Evolutionary conservation across 2,113 vertebrate genomes (phyloP).

Genomic region (Hemichromis elongatus): DNA sequence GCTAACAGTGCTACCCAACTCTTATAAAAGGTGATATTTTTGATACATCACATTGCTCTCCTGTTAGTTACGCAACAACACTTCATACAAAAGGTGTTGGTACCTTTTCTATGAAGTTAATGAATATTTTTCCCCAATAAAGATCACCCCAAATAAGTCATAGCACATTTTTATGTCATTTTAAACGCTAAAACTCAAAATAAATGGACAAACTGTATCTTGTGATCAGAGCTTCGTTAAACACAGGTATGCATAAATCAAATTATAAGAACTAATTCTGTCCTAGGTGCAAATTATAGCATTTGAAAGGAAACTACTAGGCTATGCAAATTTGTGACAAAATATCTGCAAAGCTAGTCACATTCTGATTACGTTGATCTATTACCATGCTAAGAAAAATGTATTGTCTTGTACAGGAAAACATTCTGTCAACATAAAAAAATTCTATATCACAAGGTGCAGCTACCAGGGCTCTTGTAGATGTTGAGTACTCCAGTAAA

Average conservation of each 20-base stretch:
- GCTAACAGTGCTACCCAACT: not conserved
- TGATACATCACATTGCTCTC: not conserved
- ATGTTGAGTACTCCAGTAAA: slow-evolving; percentile 93
- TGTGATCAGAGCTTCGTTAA: not conserved
- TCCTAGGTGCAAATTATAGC: not conserved
- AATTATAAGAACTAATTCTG: not conserved
- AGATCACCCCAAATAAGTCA: not conserved
- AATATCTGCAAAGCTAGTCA: not conserved
- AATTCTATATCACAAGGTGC: not conserved
- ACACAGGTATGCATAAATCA: not conserved
- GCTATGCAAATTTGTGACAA: not conserved
- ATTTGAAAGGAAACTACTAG: not conserved
- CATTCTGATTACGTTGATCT: not conserved
- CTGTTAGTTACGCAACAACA: too few species aligned
- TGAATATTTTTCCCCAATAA: not conserved
- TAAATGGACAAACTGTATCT: not conserved
- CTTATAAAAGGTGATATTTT: not conserved
- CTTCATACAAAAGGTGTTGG: not conserved
- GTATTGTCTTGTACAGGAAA: not conserved
- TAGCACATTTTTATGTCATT: not conserved
- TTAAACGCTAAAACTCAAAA: not conserved
- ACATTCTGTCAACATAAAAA: not conserved
- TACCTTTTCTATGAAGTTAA: not conserved
- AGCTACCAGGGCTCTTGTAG: slow-evolving; percentile 94
- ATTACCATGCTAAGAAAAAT: not conserved